Evolutionary conservation across 1,140 invertebrate species (phyloP), one percentile per base, ranked within the genome.

Genomic region (Thereuonema tuberculata): DNA sequence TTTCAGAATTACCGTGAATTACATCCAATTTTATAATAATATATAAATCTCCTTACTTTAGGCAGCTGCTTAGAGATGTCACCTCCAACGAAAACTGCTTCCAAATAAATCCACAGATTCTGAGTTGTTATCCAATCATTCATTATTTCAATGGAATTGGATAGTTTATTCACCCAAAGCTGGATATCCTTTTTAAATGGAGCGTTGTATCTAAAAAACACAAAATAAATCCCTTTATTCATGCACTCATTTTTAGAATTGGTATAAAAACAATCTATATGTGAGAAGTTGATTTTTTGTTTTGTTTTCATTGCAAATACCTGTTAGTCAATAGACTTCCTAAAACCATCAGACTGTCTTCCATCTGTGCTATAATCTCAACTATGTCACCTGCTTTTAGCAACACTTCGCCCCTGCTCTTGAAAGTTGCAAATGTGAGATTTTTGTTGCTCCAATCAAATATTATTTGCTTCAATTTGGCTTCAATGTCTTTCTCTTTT

Each of bases 21-120:
- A n/a, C n/a, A n/a, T n/a, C n/a, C n/a, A n/a, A n/a, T n/a, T n/a
- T n/a, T n/a, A n/a, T n/a, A n/a, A n/a, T n/a, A n/a, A n/a, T n/a
- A n/a, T n/a, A n/a, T n/a, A n/a, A n/a, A n/a, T n/a, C n/a, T n/a
- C n/a, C n/a, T n/a, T 62, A 80, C 87, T 64, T 81, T 75, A 0
- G 94, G 94, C 49, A 98, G 75, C 71, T 98, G 94, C 71, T 97
- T 97, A 14, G 94, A 93, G 67, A 98, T 98, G 68, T 98, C 94
- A 60, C 94, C 93, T 17, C 93, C 93, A 0, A 98, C 93, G 73
- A 98, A 97, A 1, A 98, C 94, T 0, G 93, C 94, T 72, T 98
- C 94, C 14, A 98, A 74, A 72, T 98, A 98, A 0, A 97, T 93
- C 94, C 94, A 98, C 82, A 98, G 87, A 71, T 97, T 98, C 74